Percentiles rank a stretch among this genome's conserved stretches.
phyloP scores from a whole-genome alignment of 2,888 invertebrate genomes.

The Theretra japonica region DNA sequence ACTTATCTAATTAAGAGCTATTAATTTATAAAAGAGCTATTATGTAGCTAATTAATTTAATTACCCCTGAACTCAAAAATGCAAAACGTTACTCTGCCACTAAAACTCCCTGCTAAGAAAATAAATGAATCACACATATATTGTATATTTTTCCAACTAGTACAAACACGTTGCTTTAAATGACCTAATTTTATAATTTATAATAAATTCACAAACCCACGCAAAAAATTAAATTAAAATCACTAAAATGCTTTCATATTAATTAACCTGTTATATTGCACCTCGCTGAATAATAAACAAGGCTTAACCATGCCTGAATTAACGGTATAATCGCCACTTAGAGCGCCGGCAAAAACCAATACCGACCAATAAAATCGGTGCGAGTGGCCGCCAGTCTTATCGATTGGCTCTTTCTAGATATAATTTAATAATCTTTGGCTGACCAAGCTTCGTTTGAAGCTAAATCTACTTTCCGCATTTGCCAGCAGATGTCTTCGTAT shows the following conservation, averaged over 20 bases:
- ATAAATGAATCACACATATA: no score
- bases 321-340: constrained; percentile 16
- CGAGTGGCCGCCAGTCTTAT: not conserved
- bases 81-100: no score
- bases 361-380: not conserved
- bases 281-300: constrained; percentile 1
- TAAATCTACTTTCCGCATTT: not conserved
- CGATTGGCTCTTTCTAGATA: constrained; percentile 9
- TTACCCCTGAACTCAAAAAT: no score
- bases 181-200: no score
- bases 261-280: not conserved
- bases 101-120: no score
- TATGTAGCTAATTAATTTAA: no score
- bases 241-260: not conserved
- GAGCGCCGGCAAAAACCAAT: constrained; percentile 19
- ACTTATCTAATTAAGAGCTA: no score
- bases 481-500: not conserved
- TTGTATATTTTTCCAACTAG: no score
- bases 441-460: not conserved
- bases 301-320: constrained; percentile 1
- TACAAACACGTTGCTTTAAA: no score
- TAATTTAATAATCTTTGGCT: constrained; percentile 7
- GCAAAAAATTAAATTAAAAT: no score
- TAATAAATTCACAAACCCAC: no score
- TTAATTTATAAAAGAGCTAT: no score